These are phyloP conservation scores for Variabilichromis moorii DNA, from an alignment of 2,113 vertebrate species.

Conservation along the genomic window DNA sequence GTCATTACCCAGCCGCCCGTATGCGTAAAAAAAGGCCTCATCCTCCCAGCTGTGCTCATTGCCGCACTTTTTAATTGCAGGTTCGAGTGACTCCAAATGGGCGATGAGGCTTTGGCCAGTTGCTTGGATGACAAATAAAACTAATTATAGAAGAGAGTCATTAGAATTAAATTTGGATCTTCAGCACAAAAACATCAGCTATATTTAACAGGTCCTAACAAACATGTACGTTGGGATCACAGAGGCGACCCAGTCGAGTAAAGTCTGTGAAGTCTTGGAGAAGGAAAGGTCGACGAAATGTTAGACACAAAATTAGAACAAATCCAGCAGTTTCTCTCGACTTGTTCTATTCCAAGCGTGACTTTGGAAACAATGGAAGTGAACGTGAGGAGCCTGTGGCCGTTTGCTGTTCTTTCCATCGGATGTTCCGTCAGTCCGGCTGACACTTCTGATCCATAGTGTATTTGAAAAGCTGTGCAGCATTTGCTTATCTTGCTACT, in stretches of 20 bases:
- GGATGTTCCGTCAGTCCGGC: not conserved
- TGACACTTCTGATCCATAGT: not conserved
- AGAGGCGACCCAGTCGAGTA: not conserved
- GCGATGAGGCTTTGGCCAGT: slow-evolving; percentile 47
- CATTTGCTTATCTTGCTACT: slow-evolving; percentile 60
- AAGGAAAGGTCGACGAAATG: not conserved
- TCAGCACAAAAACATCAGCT: not conserved
- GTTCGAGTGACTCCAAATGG: slow-evolving; percentile 33
- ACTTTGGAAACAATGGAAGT: slow-evolving; percentile 3
- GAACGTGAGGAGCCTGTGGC: not conserved
- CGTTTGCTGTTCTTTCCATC: slow-evolving; percentile 16
- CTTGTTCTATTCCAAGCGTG: not conserved
- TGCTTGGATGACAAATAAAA: slow-evolving; percentile 30
- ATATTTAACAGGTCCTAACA: not conserved
- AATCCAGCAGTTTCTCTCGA: not conserved
- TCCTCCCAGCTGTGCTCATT: slow-evolving; percentile 48
- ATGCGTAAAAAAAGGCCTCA: slow-evolving; percentile 29
- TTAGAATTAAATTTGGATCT: slow-evolving; percentile 25
- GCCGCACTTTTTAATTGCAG: slow-evolving; percentile 64
- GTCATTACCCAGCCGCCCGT: slow-evolving; percentile 63
- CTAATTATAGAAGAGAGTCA: slow-evolving; percentile 66
- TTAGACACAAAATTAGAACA: not conserved
- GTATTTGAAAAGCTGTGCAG: slow-evolving; percentile 48
- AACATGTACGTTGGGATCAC: not conserved
- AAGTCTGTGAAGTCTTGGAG: not conserved